Conservation (phyloP, 2,797 vertebrate genomes). For the Sus cebifrons region DNA sequence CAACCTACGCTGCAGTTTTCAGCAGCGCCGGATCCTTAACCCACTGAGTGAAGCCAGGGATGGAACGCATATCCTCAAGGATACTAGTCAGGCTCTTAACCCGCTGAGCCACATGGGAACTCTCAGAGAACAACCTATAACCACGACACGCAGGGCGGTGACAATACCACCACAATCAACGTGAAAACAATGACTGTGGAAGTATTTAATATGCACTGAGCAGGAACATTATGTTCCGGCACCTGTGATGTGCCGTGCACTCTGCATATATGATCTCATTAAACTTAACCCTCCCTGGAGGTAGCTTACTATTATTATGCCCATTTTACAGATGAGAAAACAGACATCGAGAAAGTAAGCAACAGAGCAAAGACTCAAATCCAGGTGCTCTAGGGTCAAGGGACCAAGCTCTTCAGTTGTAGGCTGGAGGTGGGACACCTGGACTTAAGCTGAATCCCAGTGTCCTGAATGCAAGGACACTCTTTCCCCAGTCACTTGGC, state of each 20-base stretch:
- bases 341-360: neutral
- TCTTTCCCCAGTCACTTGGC: neutral
- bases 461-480: no score
- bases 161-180: neutral
- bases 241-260: neutral
- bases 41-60: no score
- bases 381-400: neutral
- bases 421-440: neutral
- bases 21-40: no score
- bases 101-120: no score
- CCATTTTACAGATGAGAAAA: slow-evolving; percentile 36
- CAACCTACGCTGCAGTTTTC: no score
- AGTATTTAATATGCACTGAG: neutral
- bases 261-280: neutral
- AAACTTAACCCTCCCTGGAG: neutral
- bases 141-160: neutral
- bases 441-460: neutral
- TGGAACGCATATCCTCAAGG: no score
- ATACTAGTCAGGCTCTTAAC: no score
- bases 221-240: neutral
- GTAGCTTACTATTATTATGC: neutral
- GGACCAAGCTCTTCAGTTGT: neutral
- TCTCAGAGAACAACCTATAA: neutral
- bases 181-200: neutral
- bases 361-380: neutral